Evolutionary conservation across 1,140 invertebrate species (phyloP).

Genomic region (Probaryconus sp.): DNA sequence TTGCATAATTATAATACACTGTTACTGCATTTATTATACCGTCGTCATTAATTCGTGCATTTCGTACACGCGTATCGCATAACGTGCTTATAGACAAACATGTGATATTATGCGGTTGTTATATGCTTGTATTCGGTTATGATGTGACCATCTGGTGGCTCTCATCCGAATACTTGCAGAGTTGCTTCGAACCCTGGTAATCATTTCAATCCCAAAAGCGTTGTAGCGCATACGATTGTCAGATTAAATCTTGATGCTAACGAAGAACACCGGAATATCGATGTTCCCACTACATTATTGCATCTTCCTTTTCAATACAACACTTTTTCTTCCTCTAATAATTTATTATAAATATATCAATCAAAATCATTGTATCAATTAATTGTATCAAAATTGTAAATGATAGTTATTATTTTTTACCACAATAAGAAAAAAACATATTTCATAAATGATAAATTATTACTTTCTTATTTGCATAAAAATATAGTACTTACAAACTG

Average conservation of each 20-base stretch:
- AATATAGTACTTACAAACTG: no score
- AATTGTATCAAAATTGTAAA: no score
- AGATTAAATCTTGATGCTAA: conserved; percentile 63
- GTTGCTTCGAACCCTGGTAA: conserved; percentile 56
- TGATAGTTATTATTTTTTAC: no score
- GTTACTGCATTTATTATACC: conserved; percentile 59
- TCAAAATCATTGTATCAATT: no score
- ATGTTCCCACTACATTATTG: conserved; percentile 16
- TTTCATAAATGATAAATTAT: no score
- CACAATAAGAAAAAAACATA: no score
- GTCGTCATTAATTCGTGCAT: conserved; percentile 57
- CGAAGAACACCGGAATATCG: conserved; percentile 53
- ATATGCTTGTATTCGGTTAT: conserved; percentile 60
- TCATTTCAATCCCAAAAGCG: conserved; percentile 62
- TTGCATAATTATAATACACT: conserved; percentile 55
- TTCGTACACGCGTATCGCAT: conserved; percentile 56
- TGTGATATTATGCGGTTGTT: conserved; percentile 62
- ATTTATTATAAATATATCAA: no score
- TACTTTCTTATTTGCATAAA: no score
- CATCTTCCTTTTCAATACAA: conserved; percentile 14
- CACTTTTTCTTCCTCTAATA: no score
- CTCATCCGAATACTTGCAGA: conserved; percentile 60
- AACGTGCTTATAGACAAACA: conserved; percentile 60
- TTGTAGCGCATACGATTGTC: conserved; percentile 62
- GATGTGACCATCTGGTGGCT: conserved; percentile 62